Evolutionary conservation across 2,888 invertebrate species (phyloP), one percentile per base, ranked within the genome.

Genomic region (Heliconius ethilla): DNA sequence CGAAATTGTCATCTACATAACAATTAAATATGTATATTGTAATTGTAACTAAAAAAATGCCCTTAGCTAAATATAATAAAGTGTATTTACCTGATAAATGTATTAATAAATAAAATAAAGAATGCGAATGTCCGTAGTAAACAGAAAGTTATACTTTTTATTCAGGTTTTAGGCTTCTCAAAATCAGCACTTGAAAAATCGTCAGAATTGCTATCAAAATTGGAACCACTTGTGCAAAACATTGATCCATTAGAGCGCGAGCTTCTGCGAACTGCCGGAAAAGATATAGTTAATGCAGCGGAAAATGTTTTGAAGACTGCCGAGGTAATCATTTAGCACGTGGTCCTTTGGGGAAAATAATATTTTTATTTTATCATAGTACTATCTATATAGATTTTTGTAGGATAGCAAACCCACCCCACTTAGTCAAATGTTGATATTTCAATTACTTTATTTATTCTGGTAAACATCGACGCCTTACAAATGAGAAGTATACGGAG

Each of bases 251-350:
- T 79, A 11, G 76, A 78, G 4, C 73, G 75, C 7, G 25, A 63
- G 0, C 65, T 70, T 2, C 69, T 84, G 0, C 82, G 81, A 80
- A 29, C 45, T 0, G 74, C 79, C 7, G 87, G 87, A 0, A 84
- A 84, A 0, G 79, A 69, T 11, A 78, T 80, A 0, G 86, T 86
- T 15, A 87, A 82, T 59, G 86, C 85, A 3, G 86, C 89, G 18
- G 85, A 87, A 40, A 82, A 79, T 1, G 75, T 90, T 15, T 84
- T 88, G 1, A 82, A 83, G 15, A 82, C 84, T 1, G 81, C 83
- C n/a, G 81, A 83, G 82, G 84, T 84, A 79, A 77, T 11, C 3
- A 59, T 59, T 59, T n/a, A 59, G 10, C n/a, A 18, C 18, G 22
- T 51, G 18, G 22, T 22, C 1, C 51, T 2, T 51, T 22, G 51